Percentiles rank a stretch among this genome's conserved stretches.
phyloP scores from a whole-genome alignment of 2,113 vertebrate species.

The Toxotes jaculatrix region DNA sequence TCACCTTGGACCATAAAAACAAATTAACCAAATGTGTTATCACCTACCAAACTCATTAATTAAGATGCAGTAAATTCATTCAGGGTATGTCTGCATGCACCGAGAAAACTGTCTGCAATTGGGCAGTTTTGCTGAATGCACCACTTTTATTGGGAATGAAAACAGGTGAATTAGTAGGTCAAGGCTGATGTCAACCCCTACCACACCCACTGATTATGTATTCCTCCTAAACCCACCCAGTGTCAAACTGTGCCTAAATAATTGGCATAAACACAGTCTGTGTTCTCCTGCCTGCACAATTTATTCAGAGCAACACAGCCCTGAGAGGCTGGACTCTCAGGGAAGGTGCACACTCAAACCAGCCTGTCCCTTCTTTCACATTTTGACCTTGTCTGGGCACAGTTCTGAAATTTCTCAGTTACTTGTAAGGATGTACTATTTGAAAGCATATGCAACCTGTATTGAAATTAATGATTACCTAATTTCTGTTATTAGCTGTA shows the following conservation, averaged over 20 bases:
- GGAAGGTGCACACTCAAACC: conserved; percentile 40
- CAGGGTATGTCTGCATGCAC: background rate
- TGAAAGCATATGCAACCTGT: conserved; percentile 41
- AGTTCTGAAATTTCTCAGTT: conserved; percentile 38
- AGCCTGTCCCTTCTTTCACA: conserved; percentile 32
- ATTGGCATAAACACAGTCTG: conserved; percentile 4
- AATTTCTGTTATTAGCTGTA: conserved; percentile 35
- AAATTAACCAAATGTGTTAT: conserved; percentile 25
- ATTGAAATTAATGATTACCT: conserved; percentile 58
- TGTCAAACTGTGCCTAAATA: conserved; percentile 25
- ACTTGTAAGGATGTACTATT: conserved; percentile 43
- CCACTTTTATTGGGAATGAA: conserved; percentile 47
- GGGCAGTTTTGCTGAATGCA: background rate
- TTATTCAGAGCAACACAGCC: conserved; percentile 36
- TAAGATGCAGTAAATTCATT: conserved; percentile 25
- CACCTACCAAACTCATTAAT: conserved; percentile 27
- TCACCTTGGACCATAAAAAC: conserved; percentile 38
- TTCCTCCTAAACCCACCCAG: conserved; percentile 19
- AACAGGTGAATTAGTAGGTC: conserved; percentile 48
- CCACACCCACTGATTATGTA: conserved; percentile 43
- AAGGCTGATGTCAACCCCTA: conserved; percentile 10
- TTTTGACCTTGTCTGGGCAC: conserved; percentile 42
- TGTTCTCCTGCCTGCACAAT: conserved; percentile 1
- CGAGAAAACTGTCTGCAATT: conserved; percentile 25
- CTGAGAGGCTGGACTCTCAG: conserved; percentile 33